Evolutionary conservation across 2,797 vertebrate species (phyloP), one percentile per base, ranked within the genome.

Genomic region (Onychomys leucogaster): DNA sequence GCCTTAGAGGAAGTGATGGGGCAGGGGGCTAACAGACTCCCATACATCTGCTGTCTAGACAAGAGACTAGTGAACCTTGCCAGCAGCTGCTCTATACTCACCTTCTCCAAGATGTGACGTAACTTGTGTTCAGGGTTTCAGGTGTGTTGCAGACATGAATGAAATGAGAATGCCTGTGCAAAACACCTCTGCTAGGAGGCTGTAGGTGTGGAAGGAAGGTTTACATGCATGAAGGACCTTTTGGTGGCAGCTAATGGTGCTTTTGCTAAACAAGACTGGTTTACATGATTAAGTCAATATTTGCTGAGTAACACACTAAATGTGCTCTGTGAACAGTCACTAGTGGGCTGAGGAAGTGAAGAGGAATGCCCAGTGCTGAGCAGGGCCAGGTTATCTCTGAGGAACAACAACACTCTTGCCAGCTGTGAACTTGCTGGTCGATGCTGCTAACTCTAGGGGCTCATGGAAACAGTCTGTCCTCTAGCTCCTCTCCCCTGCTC

Each of bases 261-360:
- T 97, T 94, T 90, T 91, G 95, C 94, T 95, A 90, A 95, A 77
- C 91, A 94, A 49, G 95, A 82, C 92, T 96, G 82, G 75, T 25
- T 73, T 85, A 73, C 93, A 94, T 41, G 83, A 94, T 49, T 69
- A 96, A 94, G 92, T 98, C 97, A 97, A 94, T 84, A 90, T 98
- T 95, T 96, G 84, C 95, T 96, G 89, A 98, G 96, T 97, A 98
- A 97, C 97, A 98, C 97, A 94, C 96, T 97, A 97, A 97, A 98
- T 98, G n/a, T 97, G 97, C 97, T 98, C 98, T 94, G 87, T 96
- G 96, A 91, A 89, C 81, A 97, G 97, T 98, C 97, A 97, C 95
- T 93, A 76, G 0, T 96, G 95, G 97, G 32, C 87, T 89, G 93
- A 97, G 98, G 97, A 97, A 71, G 85, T 94, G 94, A 65, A 37